Base-by-base conservation (phyloP, 2,888 invertebrate genomes). In the Eulithis testata region DNA sequence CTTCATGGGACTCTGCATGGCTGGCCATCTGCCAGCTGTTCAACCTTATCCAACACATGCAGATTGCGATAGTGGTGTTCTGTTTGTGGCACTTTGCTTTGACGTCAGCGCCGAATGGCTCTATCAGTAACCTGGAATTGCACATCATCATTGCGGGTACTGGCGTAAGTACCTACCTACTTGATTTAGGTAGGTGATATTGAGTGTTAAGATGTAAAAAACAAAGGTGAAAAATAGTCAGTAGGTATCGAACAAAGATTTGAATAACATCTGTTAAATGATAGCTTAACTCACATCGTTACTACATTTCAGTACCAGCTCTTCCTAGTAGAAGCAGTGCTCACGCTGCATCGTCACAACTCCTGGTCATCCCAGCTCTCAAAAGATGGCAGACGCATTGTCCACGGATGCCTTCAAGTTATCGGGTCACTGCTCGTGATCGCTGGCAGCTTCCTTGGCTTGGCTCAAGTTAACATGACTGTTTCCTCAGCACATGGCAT, bases 381-480 rank as follows among this genome's bases (percentile, higher is more conserved):
- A 1, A 81, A 78, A 14, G 90, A 92, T 54, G 87, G 85, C 14
- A 90, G 89, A 70, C 84, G 89, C 14, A 83, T 91, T 4, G 81
- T 94, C 0, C 94, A 95, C 73, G 94, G 94, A 73, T 87, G 94
- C 60, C 82, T 94, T 6, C 94, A 94, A 71, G 82, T 91, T 0
- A 81, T 93, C 5, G 94, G 94, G 0, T 81, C 93, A 0, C 50
- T 91, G 14, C 91, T 94, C 73, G 93, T 90, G 50, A 84, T 94
- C 4, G 88, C 90, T 11, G 94, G 94, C 1, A 91, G 93, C 1
- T 91, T 93, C 75, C 83, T 91, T 0, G 85, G 88, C 6, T 80
- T 94, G 52, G 84, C 93, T 27, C 87, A 88, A 66, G 84, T 84
- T 31, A 68, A 85, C 12, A 86, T 85, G 81, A 71, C 76, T 11